Percentiles rank a stretch among this genome's conserved stretches.
Evolutionary conservation across 64 coral and sea anemone genomes (phyloP).

Genomic region (Cladopsammia gracilis): DNA sequence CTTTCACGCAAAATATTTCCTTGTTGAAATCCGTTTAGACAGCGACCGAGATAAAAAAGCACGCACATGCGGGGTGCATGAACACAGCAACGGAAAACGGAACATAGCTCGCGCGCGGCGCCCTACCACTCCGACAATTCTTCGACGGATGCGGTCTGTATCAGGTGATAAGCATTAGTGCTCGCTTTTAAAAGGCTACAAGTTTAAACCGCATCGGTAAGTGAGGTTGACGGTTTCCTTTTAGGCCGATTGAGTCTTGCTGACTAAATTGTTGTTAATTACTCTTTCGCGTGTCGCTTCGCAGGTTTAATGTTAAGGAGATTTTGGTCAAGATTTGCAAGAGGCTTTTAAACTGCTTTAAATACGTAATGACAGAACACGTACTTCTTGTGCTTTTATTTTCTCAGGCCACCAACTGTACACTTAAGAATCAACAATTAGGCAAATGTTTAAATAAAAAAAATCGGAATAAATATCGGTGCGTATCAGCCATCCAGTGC

Average conservation of each 20-base stretch:
- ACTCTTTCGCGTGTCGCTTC: neutral
- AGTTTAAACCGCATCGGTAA: too few species aligned
- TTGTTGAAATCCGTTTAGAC: neutral
- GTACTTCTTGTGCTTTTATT: too few species aligned
- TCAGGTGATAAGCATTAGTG: neutral
- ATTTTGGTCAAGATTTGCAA: neutral
- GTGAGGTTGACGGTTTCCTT: neutral
- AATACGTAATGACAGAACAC: neutral
- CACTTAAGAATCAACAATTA: too few species aligned
- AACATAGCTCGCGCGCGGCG: neutral
- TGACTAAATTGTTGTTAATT: too few species aligned
- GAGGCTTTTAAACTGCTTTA: slow-evolving; percentile 1
- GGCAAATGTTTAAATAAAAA: too few species aligned
- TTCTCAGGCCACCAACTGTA: too few species aligned
- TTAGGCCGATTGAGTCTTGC: neutral
- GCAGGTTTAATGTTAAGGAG: neutral
- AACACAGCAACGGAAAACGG: neutral
- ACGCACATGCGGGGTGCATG: neutral
- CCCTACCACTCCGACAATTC: too few species aligned
- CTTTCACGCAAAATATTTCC: neutral
- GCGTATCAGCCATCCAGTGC: too few species aligned
- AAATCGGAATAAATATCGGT: too few species aligned
- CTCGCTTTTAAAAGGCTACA: neutral
- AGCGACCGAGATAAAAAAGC: neutral
- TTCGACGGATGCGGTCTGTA: too few species aligned